Conservation (phyloP, 2,888 invertebrate genomes). For the Rutpela maculata region DNA sequence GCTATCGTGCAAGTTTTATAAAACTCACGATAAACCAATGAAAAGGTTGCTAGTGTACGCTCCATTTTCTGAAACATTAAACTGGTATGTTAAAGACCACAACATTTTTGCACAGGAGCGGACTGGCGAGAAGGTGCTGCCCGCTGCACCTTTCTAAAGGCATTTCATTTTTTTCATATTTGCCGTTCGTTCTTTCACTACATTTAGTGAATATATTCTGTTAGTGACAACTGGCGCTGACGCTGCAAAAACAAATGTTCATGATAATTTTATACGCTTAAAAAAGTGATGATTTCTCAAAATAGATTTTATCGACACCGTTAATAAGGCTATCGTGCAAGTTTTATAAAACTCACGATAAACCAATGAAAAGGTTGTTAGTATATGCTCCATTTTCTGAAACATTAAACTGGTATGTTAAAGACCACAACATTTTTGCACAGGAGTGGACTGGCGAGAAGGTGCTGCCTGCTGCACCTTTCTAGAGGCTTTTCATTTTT, state of each 20-base stretch:
- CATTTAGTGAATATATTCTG: no score
- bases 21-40: slow-evolving; percentile 5
- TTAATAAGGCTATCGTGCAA: neutral
- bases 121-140: no score
- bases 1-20: neutral
- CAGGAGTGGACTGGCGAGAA: neutral
- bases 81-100: neutral
- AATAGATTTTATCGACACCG: slow-evolving; percentile 2
- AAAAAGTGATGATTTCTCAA: slow-evolving; percentile 24
- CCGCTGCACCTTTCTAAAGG: no score
- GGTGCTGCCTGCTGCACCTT: no score
- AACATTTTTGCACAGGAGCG: neutral
- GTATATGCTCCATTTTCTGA: slow-evolving; percentile 2
- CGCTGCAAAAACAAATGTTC: no score
- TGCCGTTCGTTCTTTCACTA: no score
- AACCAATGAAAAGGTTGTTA: slow-evolving; percentile 12
- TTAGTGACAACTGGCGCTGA: no score
- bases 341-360: neutral
- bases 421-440: neutral
- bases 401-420: neutral
- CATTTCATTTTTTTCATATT: no score
- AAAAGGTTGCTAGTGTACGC: neutral
- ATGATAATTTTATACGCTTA: no score
- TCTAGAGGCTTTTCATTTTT: no score
- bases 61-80: slow-evolving; percentile 9